These are phyloP conservation scores for Euzetes globulus DNA, from an alignment of 2,888 invertebrate genomes.

Conservation along the genomic window DNA sequence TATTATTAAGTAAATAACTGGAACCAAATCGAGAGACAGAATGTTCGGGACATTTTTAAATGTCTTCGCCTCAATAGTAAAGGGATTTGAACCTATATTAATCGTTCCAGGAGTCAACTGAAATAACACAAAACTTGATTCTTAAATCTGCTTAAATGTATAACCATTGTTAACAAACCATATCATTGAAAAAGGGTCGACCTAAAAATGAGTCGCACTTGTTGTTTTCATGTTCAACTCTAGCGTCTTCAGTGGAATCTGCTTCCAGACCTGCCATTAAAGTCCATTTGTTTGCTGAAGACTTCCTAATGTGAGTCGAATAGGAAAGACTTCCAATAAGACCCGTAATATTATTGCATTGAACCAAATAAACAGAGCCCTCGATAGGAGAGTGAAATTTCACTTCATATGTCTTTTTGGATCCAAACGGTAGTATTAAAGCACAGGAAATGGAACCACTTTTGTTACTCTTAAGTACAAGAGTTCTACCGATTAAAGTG, in stretches of 20 bases:
- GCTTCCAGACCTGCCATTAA: conserved; percentile 36
- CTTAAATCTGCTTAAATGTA: neutral
- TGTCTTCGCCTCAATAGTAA: conserved; percentile 39
- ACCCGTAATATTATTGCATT: conserved; percentile 39
- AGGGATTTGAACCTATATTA: conserved; percentile 13
- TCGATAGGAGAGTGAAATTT: conserved; percentile 40
- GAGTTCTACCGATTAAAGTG: conserved; percentile 41
- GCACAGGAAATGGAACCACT: conserved; percentile 40
- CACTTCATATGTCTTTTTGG: conserved; percentile 33
- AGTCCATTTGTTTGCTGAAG: conserved; percentile 40
- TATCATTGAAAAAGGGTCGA: conserved; percentile 21
- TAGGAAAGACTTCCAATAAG: conserved; percentile 37
- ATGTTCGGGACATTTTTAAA: conserved; percentile 52
- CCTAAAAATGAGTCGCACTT: conserved; percentile 34
- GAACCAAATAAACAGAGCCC: conserved; percentile 40
- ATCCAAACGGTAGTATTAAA: conserved; percentile 39
- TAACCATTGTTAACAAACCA: neutral
- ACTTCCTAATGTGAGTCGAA: conserved; percentile 40
- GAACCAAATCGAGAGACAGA: conserved; percentile 54
- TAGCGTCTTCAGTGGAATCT: conserved; percentile 32
- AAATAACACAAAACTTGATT: neutral
- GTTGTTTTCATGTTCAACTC: conserved; percentile 38
- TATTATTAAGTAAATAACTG: conserved; percentile 63
- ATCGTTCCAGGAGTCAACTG: conserved; percentile 11
- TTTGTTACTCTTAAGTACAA: conserved; percentile 39